A percentile compares a stretch with the other conserved stretches of the same genome.
Conservation (phyloP, 2,113 vertebrate species). For the Atherinomorus stipes region DNA sequence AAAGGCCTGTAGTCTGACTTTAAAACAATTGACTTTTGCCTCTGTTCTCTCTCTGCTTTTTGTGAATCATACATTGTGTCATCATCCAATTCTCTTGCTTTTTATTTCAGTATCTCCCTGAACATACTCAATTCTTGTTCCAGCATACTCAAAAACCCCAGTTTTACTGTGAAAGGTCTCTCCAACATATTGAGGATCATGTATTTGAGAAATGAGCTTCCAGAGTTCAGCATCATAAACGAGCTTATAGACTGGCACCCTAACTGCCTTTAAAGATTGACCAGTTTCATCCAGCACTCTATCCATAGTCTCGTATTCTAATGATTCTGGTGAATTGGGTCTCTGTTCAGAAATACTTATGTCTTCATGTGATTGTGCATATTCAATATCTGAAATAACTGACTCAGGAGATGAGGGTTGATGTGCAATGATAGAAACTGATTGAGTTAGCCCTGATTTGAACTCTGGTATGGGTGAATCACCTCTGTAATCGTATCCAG, state of each 20-base stretch:
- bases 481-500: conserved; percentile 21
- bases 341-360: conserved; percentile 22
- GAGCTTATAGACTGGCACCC: conserved; percentile 51
- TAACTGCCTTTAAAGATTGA: conserved; percentile 23
- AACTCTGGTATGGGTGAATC: conserved; percentile 28
- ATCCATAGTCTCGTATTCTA: conserved; percentile 12
- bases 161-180: conserved; percentile 62
- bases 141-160: conserved; percentile 56
- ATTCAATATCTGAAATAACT: conserved; percentile 28
- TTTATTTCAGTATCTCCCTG: conserved; percentile 8
- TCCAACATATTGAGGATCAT: conserved; percentile 76
- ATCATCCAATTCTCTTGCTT: conserved; percentile 1
- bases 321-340: conserved; percentile 38
- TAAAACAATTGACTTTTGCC: conserved; percentile 14
- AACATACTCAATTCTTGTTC: conserved; percentile 46
- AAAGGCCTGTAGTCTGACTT: conserved; percentile 6
- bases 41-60: background rate
- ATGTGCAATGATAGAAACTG: background rate
- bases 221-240: conserved; percentile 63
- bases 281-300: background rate
- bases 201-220: conserved; percentile 75
- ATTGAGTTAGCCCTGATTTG: conserved; percentile 4
- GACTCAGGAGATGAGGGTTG: conserved; percentile 39
- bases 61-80: background rate
- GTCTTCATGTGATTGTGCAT: conserved; percentile 17